Base-by-base conservation (phyloP, 2,888 invertebrate genomes). In the Dryococelus australis region DNA sequence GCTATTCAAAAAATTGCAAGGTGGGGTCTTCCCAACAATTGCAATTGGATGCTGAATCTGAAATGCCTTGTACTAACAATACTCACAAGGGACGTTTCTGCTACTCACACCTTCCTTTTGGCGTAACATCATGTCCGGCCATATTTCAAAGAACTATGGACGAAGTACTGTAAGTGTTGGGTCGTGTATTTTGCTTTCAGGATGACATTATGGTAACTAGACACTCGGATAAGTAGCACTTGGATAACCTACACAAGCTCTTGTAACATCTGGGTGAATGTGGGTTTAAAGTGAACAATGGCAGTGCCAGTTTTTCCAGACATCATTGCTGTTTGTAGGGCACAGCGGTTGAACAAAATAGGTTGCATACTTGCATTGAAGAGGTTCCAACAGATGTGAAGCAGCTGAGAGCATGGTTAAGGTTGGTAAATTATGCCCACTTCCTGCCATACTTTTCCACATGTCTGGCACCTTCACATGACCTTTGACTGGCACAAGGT, bases 361-460 rank as follows among this genome's bases (percentile, higher is more conserved):
- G 65, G 65, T 65, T 65, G 65, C 65, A 16, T n/a, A 65, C n/a
- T 20, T 65, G 65, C 65, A 24, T 13, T 24, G 65, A 65, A 3
- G 16, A 65, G n/a, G 65, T 65, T 24, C 90, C 89, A 43, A 81
- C n/a, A n/a, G 84, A 89, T 80, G 86, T 87, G n/a, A 81, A 88
- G 27, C 88, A 89, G 84, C 85, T 90, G 10, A 88, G 88, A 27
- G 89, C 89, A 24, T 89, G 89, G 43, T 87, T 90, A 5, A 90
- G 90, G 13, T 84, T 90, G 20, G 86, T 90, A 16, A 86, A 87
- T n/a, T 85, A 85, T 65, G 51, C 26, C n/a, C 24, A 51, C 3
- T 87, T 87, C 81, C 10, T 87, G 26, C 87, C 26, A 28, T n/a
- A 43, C 85, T 51, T 84, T 43, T 87, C 51, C 8, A 10, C n/a